Evolutionary conservation across 2,797 vertebrate genomes (phyloP), one percentile per base, ranked within the genome.

Genomic region (Prionace glauca): DNA sequence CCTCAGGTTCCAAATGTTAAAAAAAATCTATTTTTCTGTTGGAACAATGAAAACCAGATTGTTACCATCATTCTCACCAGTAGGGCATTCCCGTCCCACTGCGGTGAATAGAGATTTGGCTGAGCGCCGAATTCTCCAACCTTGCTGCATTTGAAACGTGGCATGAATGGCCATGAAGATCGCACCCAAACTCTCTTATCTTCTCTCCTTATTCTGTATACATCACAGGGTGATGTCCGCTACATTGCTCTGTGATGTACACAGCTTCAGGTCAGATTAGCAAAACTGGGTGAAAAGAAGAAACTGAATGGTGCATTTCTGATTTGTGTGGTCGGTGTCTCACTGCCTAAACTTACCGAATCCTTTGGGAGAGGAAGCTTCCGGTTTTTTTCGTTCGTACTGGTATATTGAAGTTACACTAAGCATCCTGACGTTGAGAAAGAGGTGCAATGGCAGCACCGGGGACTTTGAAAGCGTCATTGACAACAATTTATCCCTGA

Each of bases 401-500:
- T 45, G 24, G 1, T 14, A 10, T 94, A 14, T 91, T n/a, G 88
- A 60, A 91, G 4, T n/a, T 20, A 29, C 41, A 50, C 0, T 8
- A 94, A 24, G 36, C 2, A 3, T 56, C 26, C 26, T 8, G 65
- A 65, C 41, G 22, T 41, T 92, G 62, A 69, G 87, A n/a, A 45
- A 45, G 71, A 92, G 65, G 24, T 20, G 1, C 81, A 20, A 29
- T 32, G 26, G 41, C 71, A 74, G 93, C 8, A 12, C 5, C 71
- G 16, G 8, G 41, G 26, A 65, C 32, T 91, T 36, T 77, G 93
- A 32, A 71, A 77, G 71, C 45, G 5, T 20, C 93, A 60, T 56
- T 74, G 45, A 56, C 71, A 95, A 95, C 71, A 91, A 77, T 95
- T 50, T 56, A 56, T 26, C 77, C 93, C 69, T 77, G 93, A 77